Evolutionary conservation across 2,888 invertebrate species (phyloP), one percentile per base, ranked within the genome.

Genomic region (Polietes domitor): DNA sequence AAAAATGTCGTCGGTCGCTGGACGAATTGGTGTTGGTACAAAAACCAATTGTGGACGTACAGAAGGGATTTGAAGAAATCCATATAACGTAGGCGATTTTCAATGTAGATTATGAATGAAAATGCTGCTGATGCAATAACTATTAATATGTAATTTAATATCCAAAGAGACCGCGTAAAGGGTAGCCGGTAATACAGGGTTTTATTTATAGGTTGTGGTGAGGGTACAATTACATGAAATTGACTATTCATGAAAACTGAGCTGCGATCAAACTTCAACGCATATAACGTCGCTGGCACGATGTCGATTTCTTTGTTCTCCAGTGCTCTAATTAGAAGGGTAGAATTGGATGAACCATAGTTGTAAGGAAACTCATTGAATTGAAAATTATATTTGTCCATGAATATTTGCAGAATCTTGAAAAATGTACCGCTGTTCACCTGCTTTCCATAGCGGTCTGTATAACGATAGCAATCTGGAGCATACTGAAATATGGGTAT

Each of bases 161-260:
- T 10, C 81, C 85, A 85, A 6, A 73, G 10, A 10, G 26, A 15
- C 5, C 4, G 1, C 4, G 19, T 28, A 43, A 82, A 82, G 0
- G 81, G 81, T 55, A 75, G 19, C 12, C 43, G 10, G 26, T 70
- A 77, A 19, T 77, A 85, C 1, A 41, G 10, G n/a, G 9, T 47
- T 7, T 26, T 37, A 21, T 28, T 15, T n/a, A 79, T 2, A 0
- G 26, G 70, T 2, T 50, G n/a, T 0, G 73, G 76, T 15, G 19
- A 50, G 6, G 79, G 81, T n/a, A 77, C 81, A 50, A 85, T 4
- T 7, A 85, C 7, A 43, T 70, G 10, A 41, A 10, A 19, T 0
- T 41, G 0, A 17, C 9, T 41, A 41, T 65, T 65, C 1, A 2
- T 19, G 7, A 65, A 9, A 4, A 65, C 41, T 19, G 1, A 3